These are phyloP conservation scores for Folsomia manolachei DNA, from an alignment of 2,888 invertebrate species.

Conservation along the genomic window DNA sequence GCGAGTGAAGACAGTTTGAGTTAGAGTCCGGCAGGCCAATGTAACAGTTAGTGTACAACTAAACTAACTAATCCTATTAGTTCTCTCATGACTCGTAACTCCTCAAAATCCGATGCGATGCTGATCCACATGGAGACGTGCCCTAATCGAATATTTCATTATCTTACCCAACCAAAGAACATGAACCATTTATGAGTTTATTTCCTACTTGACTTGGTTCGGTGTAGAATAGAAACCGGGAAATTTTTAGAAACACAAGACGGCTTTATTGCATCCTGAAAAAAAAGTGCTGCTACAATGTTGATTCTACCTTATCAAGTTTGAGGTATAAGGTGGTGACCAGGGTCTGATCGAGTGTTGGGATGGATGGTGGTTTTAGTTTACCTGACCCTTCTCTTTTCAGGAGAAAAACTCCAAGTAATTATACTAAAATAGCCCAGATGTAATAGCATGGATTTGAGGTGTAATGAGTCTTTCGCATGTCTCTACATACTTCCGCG, in stretches of 20 bases:
- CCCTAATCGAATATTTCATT: slow-evolving; percentile 51
- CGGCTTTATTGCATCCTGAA: neutral
- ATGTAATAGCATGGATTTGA: slow-evolving; percentile 48
- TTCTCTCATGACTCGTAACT: slow-evolving; percentile 49
- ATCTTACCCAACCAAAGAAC: slow-evolving; percentile 44
- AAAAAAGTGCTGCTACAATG: neutral
- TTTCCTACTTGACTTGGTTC: neutral
- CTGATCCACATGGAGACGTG: slow-evolving; percentile 44
- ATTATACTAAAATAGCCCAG: slow-evolving; percentile 51
- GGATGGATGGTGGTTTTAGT: no score
- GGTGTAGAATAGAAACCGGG: neutral
- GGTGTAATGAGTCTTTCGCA: slow-evolving; percentile 51
- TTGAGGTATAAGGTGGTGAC: neutral
- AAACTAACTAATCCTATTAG: slow-evolving; percentile 51
- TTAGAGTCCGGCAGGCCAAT: neutral
- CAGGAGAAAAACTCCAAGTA: slow-evolving; percentile 34
- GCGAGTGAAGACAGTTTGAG: slow-evolving; percentile 15
- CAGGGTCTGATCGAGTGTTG: neutral
- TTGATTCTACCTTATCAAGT: neutral
- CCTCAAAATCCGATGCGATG: slow-evolving; percentile 50
- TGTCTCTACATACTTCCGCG: slow-evolving; percentile 49
- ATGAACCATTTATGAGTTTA: slow-evolving; percentile 47
- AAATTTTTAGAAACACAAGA: slow-evolving; percentile 22
- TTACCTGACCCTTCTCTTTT: neutral
- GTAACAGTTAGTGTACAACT: slow-evolving; percentile 50